Evolutionary conservation across 2,113 vertebrate species (phyloP), one percentile per base, ranked within the genome.

Genomic region (Pseudorasbora parva): DNA sequence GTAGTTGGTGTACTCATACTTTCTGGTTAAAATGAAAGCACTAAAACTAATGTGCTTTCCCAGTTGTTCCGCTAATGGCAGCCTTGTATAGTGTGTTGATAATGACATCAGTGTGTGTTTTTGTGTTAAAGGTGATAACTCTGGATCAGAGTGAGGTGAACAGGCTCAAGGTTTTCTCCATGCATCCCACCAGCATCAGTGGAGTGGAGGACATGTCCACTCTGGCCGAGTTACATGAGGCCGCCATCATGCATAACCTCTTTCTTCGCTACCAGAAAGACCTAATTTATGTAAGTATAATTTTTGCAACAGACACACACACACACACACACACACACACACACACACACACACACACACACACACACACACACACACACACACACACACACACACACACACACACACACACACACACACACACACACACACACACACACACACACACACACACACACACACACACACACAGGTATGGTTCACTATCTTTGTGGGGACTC

Each of bases 121-220:
- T 57, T 89, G 37, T 83, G 33, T 17, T 89, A 81, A 74, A 97
- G 96, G 94, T 94, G 78, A 91, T 96, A 80, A 88, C 87, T 79
- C 90, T 94, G 7, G 91, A 94, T 83, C 91, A 59, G 81, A 88
- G 85, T 0, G 92, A 95, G 60, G 87, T 96, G 72, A 93, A 88
- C 90, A 92, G 94, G 51, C 95, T 95, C 77, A 93, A 90, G 43
- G 92, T 96, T 49, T 91, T 91, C 85, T 92, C 92, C 9, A 97
- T 97, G 96, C 95, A 96, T 87, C 93, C 93, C 88, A 95, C 89
- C 91, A 97, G 95, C 45, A 0, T 92, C 80, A 91, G 93, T 11
- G 96, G 96, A 21, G 95, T 96, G 43, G 96, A 97, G 88, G 96
- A 98, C 93, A 97, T 98, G 96, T 96, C 96, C 82, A 88, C 91